Evolutionary conservation across 2,113 vertebrate genomes (phyloP), one percentile per base, ranked within the genome.

Genomic region (Jacana jacana): DNA sequence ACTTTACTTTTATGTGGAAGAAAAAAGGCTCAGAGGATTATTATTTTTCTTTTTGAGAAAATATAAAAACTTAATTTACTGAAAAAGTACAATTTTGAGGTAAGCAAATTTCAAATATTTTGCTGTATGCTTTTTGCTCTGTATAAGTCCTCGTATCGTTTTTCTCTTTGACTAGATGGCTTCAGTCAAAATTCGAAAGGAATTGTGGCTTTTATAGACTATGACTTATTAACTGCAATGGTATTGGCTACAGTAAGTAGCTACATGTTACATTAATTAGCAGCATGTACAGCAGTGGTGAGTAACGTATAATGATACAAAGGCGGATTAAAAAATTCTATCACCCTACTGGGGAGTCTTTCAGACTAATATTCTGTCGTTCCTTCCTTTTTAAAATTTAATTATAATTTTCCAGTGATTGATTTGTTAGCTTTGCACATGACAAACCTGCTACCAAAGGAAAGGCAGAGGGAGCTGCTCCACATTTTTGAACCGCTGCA

Each of bases 301-400:
- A 70, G n/a, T 55, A 71, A 60, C 0, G 0, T 33, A 48, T 31
- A 37, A 17, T 76, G 48, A 33, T 7, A 19, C 13, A 23, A 82
- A 81, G 18, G 51, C 13, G 42, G 51, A 27, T 31, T 30, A 13
- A 89, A 71, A 81, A 70, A 9, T 52, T 22, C 14, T 37, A 30
- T 10, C 31, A 52, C 54, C 20, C 39, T 35, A 49, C 35, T 49
- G 40, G 27, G 37, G 31, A 71, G 2, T 25, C 55, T 72, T 93
- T 80, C 71, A 54, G 69, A 77, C 16, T 54, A 15, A 35, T 19
- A 39, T 22, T 23, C 11, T n/a, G 9, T 17, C 13, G 3, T 19
- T 68, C 23, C 24, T 85, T 93, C 48, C 30, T 27, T 64, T 60
- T 49, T 8, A 27, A 48, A 85, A 55, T 52, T 4, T 20, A 63